Conservation (phyloP, 2,113 vertebrate genomes). For the Phrynocephalus versicolor region DNA sequence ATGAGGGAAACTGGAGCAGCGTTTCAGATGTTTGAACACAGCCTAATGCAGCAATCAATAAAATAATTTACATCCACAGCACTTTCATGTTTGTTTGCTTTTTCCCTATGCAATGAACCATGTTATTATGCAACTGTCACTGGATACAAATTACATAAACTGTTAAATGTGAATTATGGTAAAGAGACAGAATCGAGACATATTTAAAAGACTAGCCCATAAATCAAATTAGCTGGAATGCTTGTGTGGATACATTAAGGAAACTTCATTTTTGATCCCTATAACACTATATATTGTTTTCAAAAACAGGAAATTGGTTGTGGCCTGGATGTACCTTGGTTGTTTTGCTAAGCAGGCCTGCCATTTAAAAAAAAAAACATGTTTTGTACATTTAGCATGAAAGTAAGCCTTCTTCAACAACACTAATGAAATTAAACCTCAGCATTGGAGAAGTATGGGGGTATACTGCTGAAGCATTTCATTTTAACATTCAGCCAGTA, state of each 20-base stretch:
- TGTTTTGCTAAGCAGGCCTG: slow-evolving; percentile 63
- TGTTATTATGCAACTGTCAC: background rate
- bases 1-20: too few relatives aligned
- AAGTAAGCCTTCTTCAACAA: slow-evolving; percentile 68
- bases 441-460: slow-evolving; percentile 62
- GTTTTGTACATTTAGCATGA: slow-evolving; percentile 64
- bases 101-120: background rate
- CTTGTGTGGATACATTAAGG: background rate
- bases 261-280: slow-evolving; percentile 21
- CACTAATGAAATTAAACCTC: slow-evolving; percentile 66
- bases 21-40: too few relatives aligned
- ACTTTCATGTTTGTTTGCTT: background rate
- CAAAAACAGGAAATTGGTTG: slow-evolving; percentile 55
- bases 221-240: background rate
- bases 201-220: background rate
- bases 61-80: background rate
- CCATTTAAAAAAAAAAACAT: slow-evolving; percentile 61
- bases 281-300: slow-evolving; percentile 45
- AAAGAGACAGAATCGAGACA: background rate
- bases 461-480: slow-evolving; percentile 61
- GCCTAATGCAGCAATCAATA: too few relatives aligned
- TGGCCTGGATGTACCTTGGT: slow-evolving; percentile 54
- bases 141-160: background rate
- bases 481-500: slow-evolving; percentile 54
- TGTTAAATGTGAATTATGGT: background rate